Percentiles rank a stretch among this genome's conserved stretches.
Evolutionary conservation across 2,113 vertebrate genomes (phyloP).

Genomic region (Lucifuga dentata): DNA sequence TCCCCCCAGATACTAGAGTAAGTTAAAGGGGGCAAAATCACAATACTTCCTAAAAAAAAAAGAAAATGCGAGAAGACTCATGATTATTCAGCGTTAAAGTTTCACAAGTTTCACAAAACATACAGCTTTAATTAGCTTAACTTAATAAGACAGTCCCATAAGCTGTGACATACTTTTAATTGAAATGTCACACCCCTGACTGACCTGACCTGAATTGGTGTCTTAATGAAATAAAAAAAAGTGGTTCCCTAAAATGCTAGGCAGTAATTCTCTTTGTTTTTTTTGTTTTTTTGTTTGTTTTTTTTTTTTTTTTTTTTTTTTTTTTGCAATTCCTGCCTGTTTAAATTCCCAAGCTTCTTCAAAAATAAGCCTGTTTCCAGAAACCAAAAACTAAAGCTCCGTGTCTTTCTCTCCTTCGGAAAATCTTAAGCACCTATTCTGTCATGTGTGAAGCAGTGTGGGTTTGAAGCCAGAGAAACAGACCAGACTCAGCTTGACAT

Average conservation of each 20-base stretch:
- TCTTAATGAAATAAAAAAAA: background rate
- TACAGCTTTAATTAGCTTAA: too few species aligned
- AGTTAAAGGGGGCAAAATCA: too few species aligned
- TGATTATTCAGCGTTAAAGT: too few species aligned
- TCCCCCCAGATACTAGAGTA: too few species aligned
- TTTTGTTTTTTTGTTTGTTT: too few species aligned
- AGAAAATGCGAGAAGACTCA: too few species aligned
- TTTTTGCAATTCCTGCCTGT: background rate
- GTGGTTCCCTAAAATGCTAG: background rate
- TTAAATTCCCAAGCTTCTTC: constrained; percentile 23
- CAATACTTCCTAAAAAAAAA: too few species aligned
- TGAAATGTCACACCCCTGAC: background rate
- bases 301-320: too few species aligned
- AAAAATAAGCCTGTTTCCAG: constrained; percentile 49
- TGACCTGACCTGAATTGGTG: background rate
- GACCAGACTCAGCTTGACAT: constrained; percentile 65
- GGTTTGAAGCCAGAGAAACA: constrained; percentile 54
- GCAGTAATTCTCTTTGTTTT: too few species aligned
- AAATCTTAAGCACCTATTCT: constrained; percentile 47
- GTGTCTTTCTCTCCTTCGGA: constrained; percentile 15
- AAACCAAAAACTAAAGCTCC: constrained; percentile 39
- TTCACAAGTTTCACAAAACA: too few species aligned
- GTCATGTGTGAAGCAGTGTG: constrained; percentile 62
- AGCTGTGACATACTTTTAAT: too few species aligned
- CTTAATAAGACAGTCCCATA: background rate